phyloP scores from a whole-genome alignment of 2,113 vertebrate species.

The Oreochromis niloticus region DNA sequence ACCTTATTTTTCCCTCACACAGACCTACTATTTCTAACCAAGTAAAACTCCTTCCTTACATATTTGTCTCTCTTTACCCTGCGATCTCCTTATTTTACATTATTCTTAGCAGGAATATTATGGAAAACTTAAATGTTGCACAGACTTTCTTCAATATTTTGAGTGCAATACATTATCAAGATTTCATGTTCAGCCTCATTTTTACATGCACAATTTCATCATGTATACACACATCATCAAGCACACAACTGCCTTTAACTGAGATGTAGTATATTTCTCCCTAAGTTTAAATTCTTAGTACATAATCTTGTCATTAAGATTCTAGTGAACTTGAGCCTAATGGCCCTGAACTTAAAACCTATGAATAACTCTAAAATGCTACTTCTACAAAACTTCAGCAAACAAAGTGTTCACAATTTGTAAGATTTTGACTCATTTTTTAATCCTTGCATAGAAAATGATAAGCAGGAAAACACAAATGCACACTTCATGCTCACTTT shows the following conservation, averaged over 20 bases:
- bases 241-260: neutral
- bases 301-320: neutral
- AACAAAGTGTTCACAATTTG: neutral
- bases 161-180: neutral
- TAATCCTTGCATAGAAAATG: conserved; percentile 16
- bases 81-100: neutral
- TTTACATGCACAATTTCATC: neutral
- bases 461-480: neutral
- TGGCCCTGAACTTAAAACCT: conserved; percentile 11
- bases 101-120: neutral
- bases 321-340: neutral
- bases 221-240: neutral
- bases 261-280: neutral
- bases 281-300: neutral
- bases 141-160: neutral
- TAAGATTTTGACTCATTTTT: conserved; percentile 12
- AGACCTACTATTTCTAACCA: neutral
- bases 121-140: neutral
- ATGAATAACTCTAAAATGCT: neutral
- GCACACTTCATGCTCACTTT: conserved; percentile 27
- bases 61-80: neutral
- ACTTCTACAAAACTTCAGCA: neutral
- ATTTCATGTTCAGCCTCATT: neutral
- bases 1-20: neutral
- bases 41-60: neutral